Base-by-base conservation (phyloP, 2,113 vertebrate species). In the Rafetus swinhoei region DNA sequence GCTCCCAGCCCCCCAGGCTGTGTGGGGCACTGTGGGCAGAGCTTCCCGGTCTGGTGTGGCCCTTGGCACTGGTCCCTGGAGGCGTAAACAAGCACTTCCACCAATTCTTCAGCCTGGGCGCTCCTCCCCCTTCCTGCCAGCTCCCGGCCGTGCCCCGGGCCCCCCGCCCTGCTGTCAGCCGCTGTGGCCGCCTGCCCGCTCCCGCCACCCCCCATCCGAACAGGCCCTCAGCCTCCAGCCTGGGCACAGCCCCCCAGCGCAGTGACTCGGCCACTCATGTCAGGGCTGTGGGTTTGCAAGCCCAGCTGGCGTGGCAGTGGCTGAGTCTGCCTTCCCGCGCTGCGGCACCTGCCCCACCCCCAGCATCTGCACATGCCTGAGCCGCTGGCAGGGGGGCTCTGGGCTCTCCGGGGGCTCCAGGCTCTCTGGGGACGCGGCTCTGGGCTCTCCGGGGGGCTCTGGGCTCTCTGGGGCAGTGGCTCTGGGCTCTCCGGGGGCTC, bases 1-100 rank as follows among this genome's bases (percentile, higher is more conserved):
- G 18, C 32, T 74, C 35, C 2, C 5, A 82, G 39, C 5, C 24
- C 77, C 79, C 24, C 16, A 11, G 7, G n/a, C 55, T 35, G 2
- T 1, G 1, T 32, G 1, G 35, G 86, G 2, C 53, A 83, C 90
- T 5, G 39, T 4, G 39, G 39, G 39, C 39, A 45, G 39, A 45
- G 39, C 96, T 95, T 96, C 90, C 5, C 21, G 95, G 94, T n/a
- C 65, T 69, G 65, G 32, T 32, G 16, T 35, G 65, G 7, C 65
- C 65, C n/a, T 35, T 35, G 9, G 18, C 18, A 1, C n/a, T 9
- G 96, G 96, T 60, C 59, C 93, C 96, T 89, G 5, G 0, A 22
- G 1, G 93, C 90, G 90, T 96, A 97, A 97, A 95, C 96, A 96
- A 95, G 82, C 92, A 35, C 89, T 97, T 97, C 96, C 96, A 90